Conservation (phyloP, 2,113 vertebrate species). For the Symphodus melops region DNA sequence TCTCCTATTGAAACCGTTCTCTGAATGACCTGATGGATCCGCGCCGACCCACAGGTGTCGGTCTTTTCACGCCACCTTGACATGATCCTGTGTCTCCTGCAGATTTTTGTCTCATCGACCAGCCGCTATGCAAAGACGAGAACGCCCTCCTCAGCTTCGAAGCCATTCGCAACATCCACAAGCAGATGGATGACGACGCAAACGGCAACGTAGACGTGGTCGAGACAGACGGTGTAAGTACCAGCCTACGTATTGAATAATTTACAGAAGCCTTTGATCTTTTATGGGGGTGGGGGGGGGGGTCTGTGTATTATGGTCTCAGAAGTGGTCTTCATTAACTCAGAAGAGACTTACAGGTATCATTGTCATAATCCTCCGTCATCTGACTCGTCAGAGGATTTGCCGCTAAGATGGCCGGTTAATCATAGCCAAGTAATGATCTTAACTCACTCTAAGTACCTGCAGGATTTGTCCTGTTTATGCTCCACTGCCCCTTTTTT, state of each 20-base stretch:
- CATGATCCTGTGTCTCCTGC: slow-evolving; percentile 41
- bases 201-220: slow-evolving; percentile 95
- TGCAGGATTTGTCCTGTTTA: slow-evolving; percentile 4
- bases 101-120: slow-evolving; percentile 95
- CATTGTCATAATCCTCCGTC: slow-evolving; percentile 10
- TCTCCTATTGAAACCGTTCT: background rate
- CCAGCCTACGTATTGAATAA: background rate
- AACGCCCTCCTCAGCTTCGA: slow-evolving; percentile 92
- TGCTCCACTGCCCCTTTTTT: background rate
- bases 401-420: slow-evolving; percentile 10
- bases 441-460: background rate
- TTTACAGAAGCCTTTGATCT: background rate
- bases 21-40: background rate
- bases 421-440: slow-evolving; percentile 8
- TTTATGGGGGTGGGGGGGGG: too few species aligned
- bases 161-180: slow-evolving; percentile 94
- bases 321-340: background rate
- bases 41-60: background rate
- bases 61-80: background rate
- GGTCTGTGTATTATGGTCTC: background rate
- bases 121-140: slow-evolving; percentile 88
- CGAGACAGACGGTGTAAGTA: slow-evolving; percentile 94
- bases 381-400: slow-evolving; percentile 14
- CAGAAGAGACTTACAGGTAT: slow-evolving; percentile 2
- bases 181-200: slow-evolving; percentile 98